Conservation (phyloP, 2,113 vertebrate species). For the Calidris pugnax region DNA sequence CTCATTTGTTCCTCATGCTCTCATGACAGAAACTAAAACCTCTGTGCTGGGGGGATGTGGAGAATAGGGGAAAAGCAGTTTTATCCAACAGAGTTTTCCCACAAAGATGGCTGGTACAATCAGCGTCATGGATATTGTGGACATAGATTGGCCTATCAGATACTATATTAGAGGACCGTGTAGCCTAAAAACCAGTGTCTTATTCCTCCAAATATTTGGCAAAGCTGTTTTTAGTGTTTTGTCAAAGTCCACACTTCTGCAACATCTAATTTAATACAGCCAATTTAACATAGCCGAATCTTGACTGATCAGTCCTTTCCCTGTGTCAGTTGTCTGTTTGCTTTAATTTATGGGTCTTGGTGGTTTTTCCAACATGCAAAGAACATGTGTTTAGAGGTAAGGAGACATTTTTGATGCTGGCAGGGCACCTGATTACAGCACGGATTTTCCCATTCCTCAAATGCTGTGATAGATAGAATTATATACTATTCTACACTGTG, state of each 20-base stretch:
- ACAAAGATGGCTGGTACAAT: background rate
- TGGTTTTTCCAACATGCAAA: background rate
- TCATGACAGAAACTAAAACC: background rate
- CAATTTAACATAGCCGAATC: background rate
- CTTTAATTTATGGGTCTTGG: background rate
- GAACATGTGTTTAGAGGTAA: background rate
- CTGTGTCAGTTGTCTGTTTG: background rate
- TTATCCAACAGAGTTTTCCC: background rate
- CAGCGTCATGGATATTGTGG: background rate
- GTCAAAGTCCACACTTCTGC: background rate
- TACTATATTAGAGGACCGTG: background rate
- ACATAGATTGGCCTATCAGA: background rate
- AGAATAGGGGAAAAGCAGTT: conserved; percentile 21
- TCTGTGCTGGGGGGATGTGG: background rate
- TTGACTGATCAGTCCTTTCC: background rate
- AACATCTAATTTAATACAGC: background rate
- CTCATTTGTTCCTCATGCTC: background rate
- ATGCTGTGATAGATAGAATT: background rate
- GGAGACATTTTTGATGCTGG: background rate
- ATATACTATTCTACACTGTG: background rate
- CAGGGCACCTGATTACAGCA: background rate
- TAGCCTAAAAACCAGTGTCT: background rate
- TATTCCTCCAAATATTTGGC: background rate
- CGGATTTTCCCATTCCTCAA: background rate
- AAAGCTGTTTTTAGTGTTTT: background rate